phyloP scores from a whole-genome alignment of 2,113 vertebrate species.

The Caranx ignobilis region DNA sequence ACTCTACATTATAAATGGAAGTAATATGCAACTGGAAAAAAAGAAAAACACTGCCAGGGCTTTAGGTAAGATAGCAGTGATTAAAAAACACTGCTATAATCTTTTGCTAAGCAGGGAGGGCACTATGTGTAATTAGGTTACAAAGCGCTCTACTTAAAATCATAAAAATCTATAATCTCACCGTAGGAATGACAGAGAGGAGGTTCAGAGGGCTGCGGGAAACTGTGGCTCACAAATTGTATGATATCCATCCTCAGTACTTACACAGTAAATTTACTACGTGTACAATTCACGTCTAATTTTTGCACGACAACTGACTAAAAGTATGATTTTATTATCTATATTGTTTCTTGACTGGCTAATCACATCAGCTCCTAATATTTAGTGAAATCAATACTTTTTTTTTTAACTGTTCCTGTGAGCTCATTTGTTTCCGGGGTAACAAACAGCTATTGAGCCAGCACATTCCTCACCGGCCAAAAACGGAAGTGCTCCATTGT shows the following conservation, averaged over 20 bases:
- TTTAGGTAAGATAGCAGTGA: slow-evolving; percentile 53
- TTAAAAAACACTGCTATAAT: slow-evolving; percentile 62
- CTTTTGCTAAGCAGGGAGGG: slow-evolving; percentile 28
- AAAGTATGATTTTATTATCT: not conserved
- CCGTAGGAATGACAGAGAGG: slow-evolving; percentile 39
- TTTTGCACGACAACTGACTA: not conserved
- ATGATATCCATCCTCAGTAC: slow-evolving; percentile 17
- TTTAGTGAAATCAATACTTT: slow-evolving; percentile 11
- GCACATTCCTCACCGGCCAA: slow-evolving; percentile 73
- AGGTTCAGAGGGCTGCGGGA: slow-evolving; percentile 15
- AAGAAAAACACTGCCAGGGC: slow-evolving; percentile 22
- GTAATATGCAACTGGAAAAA: slow-evolving; percentile 14
- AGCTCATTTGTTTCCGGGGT: slow-evolving; percentile 56
- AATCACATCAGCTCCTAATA: not conserved
- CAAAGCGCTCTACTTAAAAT: slow-evolving; percentile 58
- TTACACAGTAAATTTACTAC: slow-evolving; percentile 3
- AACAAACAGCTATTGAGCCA: slow-evolving; percentile 65
- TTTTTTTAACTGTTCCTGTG: slow-evolving; percentile 35
- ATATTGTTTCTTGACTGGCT: not conserved
- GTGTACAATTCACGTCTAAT: not conserved
- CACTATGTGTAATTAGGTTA: slow-evolving; percentile 69
- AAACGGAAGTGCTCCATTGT: slow-evolving; percentile 83
- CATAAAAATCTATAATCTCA: slow-evolving; percentile 59
- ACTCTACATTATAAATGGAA: slow-evolving; percentile 49
- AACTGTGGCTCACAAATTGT: slow-evolving; percentile 17